Conservation (phyloP, 2,888 invertebrate genomes). For the Metopia argyrocephala region DNA sequence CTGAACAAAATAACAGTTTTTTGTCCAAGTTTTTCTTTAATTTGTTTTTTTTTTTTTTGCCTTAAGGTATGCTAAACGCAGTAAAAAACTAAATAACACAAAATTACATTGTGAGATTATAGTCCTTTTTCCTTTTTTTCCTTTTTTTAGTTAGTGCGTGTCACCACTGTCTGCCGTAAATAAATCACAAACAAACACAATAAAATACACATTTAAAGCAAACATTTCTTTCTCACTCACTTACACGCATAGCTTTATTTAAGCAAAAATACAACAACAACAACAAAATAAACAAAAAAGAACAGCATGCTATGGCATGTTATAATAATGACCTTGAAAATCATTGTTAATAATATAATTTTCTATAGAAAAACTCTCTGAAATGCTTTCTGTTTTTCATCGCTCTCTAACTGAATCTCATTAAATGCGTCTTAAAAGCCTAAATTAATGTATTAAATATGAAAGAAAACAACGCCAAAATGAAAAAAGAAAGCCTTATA, state of each 20-base stretch:
- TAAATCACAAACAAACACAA: constrained; percentile 46
- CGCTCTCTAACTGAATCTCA: neutral
- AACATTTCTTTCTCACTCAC: constrained; percentile 11
- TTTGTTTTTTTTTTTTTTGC: constrained; percentile 35
- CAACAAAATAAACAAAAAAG: neutral
- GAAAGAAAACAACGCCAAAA: neutral
- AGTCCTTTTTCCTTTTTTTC: neutral
- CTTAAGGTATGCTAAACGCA: constrained; percentile 45
- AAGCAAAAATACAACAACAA: neutral
- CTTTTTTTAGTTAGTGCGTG: constrained; percentile 43
- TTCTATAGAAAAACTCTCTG: neutral
- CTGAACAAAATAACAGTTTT: constrained; percentile 20
- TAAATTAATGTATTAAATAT: constrained; percentile 26
- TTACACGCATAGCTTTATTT: neutral
- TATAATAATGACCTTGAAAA: constrained; percentile 52
- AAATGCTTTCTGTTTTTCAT: neutral
- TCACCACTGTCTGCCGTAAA: constrained; percentile 56
- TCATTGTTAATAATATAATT: constrained; percentile 47
- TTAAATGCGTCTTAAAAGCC: neutral
- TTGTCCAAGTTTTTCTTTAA: neutral
- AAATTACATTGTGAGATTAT: neutral
- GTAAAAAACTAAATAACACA: constrained; percentile 1
- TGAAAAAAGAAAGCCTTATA: neutral
- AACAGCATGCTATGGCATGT: constrained; percentile 23
- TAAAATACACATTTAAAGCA: constrained; percentile 10